Evolutionary conservation across 2,888 invertebrate species (phyloP), one percentile per base, ranked within the genome.

Genomic region (Papilio gigon): DNA sequence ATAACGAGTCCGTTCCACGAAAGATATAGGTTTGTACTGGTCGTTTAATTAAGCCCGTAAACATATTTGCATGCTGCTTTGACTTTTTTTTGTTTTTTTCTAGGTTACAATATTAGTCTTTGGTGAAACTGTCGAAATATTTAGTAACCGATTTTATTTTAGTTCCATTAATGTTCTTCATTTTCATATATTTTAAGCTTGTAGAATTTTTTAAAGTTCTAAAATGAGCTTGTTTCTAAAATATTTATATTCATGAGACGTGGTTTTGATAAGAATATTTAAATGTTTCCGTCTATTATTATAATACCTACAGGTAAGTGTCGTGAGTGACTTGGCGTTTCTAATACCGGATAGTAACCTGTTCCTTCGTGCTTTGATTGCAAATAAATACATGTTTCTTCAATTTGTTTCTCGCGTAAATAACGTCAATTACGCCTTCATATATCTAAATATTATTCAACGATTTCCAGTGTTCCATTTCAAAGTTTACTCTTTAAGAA

Each of bases 1-100:
- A 61, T 67, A 60, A 40, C 27, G 61, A 61, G 53, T 27, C 37
- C 20, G 40, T 67, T 40, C 17, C 14, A 37, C 20, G 35, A 33
- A 67, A 58, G 22, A 59, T 47, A 59, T 22, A 5, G 6, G 17
- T 5, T 27, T 30, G 1, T 22, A 53, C 53, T n/a, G 27, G 50
- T n/a, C 4, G 30, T 30, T 17, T 53, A 30, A 53, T 53, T 27
- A 53, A n/a, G 4, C 5, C 42, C 4, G n/a, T 53, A 30, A 53
- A n/a, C 8, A 25, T 27, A 50, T 22, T 50, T 50, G 25, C 12
- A 25, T 27, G 27, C n/a, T 50, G 5, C 14, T 2, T 14, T 50
- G 2, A 11, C 4, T 35, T 35, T 9, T 35, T 9, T 35, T 1
- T 6, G 33, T 35, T 35, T 35, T 11, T 35, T 35, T 35, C 33